A percentile compares a stretch with the other conserved stretches of the same genome.
Evolutionary conservation across 2,888 invertebrate genomes (phyloP).

Genomic region (Tetragonisca angustula): DNA sequence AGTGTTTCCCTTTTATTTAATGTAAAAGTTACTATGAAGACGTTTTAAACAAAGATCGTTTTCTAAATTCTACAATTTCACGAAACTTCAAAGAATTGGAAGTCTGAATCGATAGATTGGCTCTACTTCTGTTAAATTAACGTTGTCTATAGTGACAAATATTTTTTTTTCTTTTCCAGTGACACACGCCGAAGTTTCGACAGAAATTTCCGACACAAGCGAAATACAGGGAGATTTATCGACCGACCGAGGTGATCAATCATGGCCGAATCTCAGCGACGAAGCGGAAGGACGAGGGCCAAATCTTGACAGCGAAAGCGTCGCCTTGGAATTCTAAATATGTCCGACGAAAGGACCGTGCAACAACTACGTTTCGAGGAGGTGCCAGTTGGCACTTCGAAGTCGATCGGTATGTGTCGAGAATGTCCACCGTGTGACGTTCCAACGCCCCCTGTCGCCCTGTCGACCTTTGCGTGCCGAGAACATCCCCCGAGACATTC

Average conservation of each 20-base stretch:
- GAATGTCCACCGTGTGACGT: slow-evolving; percentile 82
- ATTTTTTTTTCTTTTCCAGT: neutral
- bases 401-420: slow-evolving; percentile 79
- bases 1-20: too few species aligned
- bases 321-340: slow-evolving; percentile 78
- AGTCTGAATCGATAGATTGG: too few species aligned
- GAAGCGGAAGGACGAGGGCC: neutral
- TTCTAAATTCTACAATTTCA: too few species aligned
- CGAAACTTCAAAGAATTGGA: too few species aligned
- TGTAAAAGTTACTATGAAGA: too few species aligned
- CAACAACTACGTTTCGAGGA: slow-evolving; percentile 37
- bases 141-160: neutral
- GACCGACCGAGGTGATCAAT: slow-evolving; percentile 18
- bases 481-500: slow-evolving; percentile 69
- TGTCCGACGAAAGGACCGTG: slow-evolving; percentile 66
- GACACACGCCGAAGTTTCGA: neutral
- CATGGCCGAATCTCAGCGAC: slow-evolving; percentile 33
- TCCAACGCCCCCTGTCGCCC: slow-evolving; percentile 79
- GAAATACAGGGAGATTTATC: neutral
- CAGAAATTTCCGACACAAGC: neutral
- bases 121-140: too few species aligned
- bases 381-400: slow-evolving; percentile 75
- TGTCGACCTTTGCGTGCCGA: slow-evolving; percentile 71
- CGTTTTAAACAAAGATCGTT: too few species aligned
- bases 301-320: slow-evolving; percentile 42